phyloP scores from a whole-genome alignment of 2,797 vertebrate species.

The Coreius guichenoti region DNA sequence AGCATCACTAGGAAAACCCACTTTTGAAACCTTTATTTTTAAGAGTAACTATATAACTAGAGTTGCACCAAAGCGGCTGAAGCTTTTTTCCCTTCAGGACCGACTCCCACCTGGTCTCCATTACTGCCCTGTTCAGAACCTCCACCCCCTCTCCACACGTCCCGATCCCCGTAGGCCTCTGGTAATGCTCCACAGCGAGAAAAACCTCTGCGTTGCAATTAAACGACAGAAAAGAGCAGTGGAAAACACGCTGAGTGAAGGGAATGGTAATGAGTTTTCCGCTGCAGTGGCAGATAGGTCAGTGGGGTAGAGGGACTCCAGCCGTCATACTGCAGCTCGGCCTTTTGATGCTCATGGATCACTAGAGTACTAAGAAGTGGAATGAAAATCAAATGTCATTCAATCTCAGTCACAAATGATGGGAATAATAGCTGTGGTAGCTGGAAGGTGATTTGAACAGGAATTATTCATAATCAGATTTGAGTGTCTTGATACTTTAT shows the following conservation, averaged over 20 bases:
- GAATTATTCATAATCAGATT: not conserved
- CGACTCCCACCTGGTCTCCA: conserved; percentile 49
- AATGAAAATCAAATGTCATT: conserved; percentile 15
- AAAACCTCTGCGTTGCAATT: conserved; percentile 26
- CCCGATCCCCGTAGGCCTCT: conserved; percentile 17
- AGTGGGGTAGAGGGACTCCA: conserved; percentile 20
- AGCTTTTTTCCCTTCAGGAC: conserved; percentile 4
- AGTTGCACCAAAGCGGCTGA: not conserved
- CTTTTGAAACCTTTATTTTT: not conserved
- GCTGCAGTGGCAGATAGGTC: not conserved
- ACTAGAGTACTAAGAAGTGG: not conserved
- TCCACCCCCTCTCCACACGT: conserved; percentile 3
- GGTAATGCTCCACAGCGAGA: conserved; percentile 20
- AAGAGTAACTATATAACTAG: not conserved
- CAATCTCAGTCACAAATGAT: not conserved
- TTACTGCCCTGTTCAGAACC: conserved; percentile 36
- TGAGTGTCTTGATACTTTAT: not conserved
- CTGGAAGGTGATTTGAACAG: not conserved
- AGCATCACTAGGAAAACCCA: not conserved
- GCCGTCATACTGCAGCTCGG: not conserved
- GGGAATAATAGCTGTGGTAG: not conserved
- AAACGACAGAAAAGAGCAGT: conserved; percentile 11
- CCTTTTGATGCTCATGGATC: conserved; percentile 14
- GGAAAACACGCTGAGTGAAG: conserved; percentile 38
- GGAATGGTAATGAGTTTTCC: conserved; percentile 32